Conservation (phyloP, 1,140 invertebrate species). For the Drosophila nikananu region DNA sequence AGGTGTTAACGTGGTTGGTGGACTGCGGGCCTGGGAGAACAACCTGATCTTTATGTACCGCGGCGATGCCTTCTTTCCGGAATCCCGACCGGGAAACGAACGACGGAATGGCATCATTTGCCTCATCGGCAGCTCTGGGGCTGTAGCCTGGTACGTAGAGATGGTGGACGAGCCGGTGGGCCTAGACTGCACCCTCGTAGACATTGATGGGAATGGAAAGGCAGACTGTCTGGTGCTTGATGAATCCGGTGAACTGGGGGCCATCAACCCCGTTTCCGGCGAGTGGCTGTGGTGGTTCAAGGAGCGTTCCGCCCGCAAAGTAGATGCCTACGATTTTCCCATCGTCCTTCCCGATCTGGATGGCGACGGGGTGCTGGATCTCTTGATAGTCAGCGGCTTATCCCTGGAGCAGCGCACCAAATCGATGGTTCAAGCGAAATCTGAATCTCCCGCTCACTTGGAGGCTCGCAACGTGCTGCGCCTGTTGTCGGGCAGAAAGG, state of each 20-base stretch:
- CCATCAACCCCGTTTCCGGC: conserved; percentile 90
- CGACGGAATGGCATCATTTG: conserved; percentile 87
- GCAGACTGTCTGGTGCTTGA: conserved; percentile 91
- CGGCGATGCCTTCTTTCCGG: conserved; percentile 88
- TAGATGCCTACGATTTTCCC: conserved; percentile 88
- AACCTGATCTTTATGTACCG: conserved; percentile 90
- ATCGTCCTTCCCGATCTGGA: conserved; percentile 90
- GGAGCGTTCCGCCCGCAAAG: conserved; percentile 86
- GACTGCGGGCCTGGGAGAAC: conserved; percentile 87
- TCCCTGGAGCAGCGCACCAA: conserved; percentile 71
- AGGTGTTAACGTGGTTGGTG: conserved; percentile 89
- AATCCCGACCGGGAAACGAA: conserved; percentile 85
- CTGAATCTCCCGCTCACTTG: conserved; percentile 25
- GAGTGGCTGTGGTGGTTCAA: conserved; percentile 87
- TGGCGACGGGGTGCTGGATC: conserved; percentile 89
- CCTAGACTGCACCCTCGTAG: conserved; percentile 90
- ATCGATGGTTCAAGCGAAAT: conserved; percentile 51
- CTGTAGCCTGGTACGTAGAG: conserved; percentile 88
- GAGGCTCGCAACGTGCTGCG: conserved; percentile 87
- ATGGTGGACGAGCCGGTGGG: conserved; percentile 88
- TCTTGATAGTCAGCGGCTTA: conserved; percentile 87
- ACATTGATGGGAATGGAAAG: conserved; percentile 89
- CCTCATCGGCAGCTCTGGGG: conserved; percentile 88
- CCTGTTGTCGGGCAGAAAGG: conserved; percentile 87
- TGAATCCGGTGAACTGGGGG: conserved; percentile 88